phyloP scores from a whole-genome alignment of 2,888 invertebrate species.

The Athripsodes cinereus region DNA sequence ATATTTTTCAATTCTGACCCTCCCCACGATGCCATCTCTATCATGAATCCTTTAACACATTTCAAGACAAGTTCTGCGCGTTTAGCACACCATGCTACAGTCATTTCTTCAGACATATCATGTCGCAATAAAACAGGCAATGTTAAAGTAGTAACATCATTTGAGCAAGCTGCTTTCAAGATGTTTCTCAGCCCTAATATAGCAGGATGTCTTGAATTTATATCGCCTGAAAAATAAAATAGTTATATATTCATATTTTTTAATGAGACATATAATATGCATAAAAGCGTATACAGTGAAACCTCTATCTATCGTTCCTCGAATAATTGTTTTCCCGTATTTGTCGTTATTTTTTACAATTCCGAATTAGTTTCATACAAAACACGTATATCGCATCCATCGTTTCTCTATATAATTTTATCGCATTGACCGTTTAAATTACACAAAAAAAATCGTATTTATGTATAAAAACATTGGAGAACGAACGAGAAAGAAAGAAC shows the following conservation, averaged over 20 bases:
- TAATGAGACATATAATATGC: neutral
- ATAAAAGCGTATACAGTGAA: neutral
- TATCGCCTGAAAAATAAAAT: slow-evolving; percentile 60
- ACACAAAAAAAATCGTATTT: no score
- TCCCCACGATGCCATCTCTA: slow-evolving; percentile 94
- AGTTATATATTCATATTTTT: neutral
- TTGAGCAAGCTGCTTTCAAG: slow-evolving; percentile 88
- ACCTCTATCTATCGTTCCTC: no score
- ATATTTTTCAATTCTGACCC: slow-evolving; percentile 85
- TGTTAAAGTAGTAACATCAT: slow-evolving; percentile 88
- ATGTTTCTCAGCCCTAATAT: slow-evolving; percentile 93
- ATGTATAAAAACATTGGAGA: no score
- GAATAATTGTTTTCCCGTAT: no score
- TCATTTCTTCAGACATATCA: slow-evolving; percentile 95
- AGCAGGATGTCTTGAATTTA: slow-evolving; percentile 92
- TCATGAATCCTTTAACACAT: slow-evolving; percentile 99
- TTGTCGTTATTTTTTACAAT: no score
- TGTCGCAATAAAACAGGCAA: slow-evolving; percentile 90
- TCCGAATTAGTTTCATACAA: no score
- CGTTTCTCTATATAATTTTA: no score
- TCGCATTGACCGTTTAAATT: no score
- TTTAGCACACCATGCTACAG: slow-evolving; percentile 92
- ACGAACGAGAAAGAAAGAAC: no score
- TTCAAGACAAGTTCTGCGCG: slow-evolving; percentile 96
- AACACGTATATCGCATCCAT: no score